Evolutionary conservation across 2,797 vertebrate species (phyloP).

Genomic region (Erithacus rubecula): DNA sequence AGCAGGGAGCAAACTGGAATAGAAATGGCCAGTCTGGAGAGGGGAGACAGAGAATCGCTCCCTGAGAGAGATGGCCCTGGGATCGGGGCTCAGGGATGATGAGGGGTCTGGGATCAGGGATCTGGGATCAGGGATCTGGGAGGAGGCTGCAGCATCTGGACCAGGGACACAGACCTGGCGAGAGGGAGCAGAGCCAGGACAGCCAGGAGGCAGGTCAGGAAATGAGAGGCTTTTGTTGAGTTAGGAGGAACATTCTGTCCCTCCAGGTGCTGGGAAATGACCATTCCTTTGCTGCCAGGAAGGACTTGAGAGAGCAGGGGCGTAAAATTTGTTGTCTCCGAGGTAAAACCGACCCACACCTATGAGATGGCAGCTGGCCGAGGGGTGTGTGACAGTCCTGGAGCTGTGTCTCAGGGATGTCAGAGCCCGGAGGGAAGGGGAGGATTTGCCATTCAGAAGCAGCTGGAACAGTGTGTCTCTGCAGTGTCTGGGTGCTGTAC

Average conservation of each 20-base stretch:
- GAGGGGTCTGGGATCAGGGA: not conserved
- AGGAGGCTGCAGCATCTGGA: not conserved
- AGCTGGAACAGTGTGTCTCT: not conserved
- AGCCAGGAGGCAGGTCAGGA: not conserved
- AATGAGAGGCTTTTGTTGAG: not conserved
- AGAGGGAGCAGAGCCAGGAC: not conserved
- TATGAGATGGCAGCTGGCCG: not conserved
- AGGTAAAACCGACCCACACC: not conserved
- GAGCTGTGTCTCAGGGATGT: not conserved
- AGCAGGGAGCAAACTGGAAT: fast-evolving
- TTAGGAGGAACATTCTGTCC: not conserved
- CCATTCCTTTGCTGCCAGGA: not conserved
- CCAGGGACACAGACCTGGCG: not conserved
- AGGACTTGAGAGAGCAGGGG: not conserved
- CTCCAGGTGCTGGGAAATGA: not conserved
- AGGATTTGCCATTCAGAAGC: not conserved
- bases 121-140: not conserved
- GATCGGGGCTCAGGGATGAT: not conserved
- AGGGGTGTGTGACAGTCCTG: not conserved
- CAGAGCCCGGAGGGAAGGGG: not conserved
- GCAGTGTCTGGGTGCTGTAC: not conserved
- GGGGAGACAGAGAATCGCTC: not conserved
- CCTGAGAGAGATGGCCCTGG: not conserved
- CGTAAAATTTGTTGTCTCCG: not conserved
- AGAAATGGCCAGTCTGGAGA: not conserved